Percentiles rank a stretch among this genome's conserved stretches.
These are phyloP conservation scores for Trimorus sp. DNA, from an alignment of 2,888 invertebrate species.

Conservation along the genomic window DNA sequence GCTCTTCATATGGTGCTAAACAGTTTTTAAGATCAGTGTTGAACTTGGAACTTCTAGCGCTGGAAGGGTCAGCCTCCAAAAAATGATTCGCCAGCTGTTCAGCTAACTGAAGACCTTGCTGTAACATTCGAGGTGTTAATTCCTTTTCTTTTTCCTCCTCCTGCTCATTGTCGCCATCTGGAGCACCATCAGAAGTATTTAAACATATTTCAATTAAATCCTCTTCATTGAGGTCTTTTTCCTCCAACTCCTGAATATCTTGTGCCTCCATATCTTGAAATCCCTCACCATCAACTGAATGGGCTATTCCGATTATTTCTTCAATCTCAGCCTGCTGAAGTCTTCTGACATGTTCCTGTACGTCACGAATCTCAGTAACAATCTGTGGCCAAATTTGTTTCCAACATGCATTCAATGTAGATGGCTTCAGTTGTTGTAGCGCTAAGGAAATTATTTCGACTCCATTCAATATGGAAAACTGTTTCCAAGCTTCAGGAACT, in stretches of 20 bases:
- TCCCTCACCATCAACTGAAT: constrained; percentile 61
- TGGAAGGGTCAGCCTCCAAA: not conserved
- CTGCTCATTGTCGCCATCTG: constrained; percentile 9
- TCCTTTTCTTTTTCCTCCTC: constrained; percentile 20
- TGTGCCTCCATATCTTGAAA: constrained; percentile 55
- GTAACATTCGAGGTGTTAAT: not conserved
- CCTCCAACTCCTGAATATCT: constrained; percentile 50
- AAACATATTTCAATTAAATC: constrained; percentile 2
- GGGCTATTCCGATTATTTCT: constrained; percentile 53
- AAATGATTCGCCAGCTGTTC: constrained; percentile 20
- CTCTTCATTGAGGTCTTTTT: constrained; percentile 8
- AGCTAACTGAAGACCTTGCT: constrained; percentile 26
- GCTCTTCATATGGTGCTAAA: constrained; percentile 15
- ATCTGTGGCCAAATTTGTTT: constrained; percentile 70
- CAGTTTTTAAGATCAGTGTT: not conserved
- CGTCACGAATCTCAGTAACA: constrained; percentile 33
- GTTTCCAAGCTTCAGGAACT: constrained; percentile 67
- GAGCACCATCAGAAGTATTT: constrained; percentile 1
- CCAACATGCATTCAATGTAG: constrained; percentile 71
- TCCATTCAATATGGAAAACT: constrained; percentile 68
- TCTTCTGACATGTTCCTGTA: constrained; percentile 29
- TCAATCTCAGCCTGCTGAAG: constrained; percentile 33
- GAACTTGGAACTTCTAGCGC: constrained; percentile 13
- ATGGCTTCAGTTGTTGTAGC: constrained; percentile 65
- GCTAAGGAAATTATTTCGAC: constrained; percentile 60